Evolutionary conservation across 2,888 invertebrate species (phyloP).

Genomic region (Danaus chrysippus): DNA sequence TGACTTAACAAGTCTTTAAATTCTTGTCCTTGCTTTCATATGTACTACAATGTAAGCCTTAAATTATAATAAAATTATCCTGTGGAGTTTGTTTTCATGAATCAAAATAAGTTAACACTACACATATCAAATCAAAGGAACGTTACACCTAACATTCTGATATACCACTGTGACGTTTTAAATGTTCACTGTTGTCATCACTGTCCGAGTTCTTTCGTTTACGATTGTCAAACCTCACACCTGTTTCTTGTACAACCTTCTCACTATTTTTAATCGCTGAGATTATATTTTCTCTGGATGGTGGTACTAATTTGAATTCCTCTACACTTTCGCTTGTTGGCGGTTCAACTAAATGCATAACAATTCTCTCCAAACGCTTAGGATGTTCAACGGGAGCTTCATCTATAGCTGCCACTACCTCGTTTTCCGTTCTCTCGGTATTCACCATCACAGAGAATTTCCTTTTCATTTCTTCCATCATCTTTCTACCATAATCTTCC

Average conservation of each 20-base stretch:
- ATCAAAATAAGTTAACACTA: constrained; percentile 1
- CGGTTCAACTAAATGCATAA: constrained; percentile 81
- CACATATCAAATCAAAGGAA: constrained; percentile 7
- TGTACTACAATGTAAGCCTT: neutral
- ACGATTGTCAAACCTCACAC: constrained; percentile 64
- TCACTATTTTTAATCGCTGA: constrained; percentile 72
- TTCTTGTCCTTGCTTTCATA: neutral
- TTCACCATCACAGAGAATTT: constrained; percentile 86
- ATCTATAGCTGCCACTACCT: constrained; percentile 44
- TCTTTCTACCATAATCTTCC: constrained; percentile 85
- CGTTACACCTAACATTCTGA: constrained; percentile 22
- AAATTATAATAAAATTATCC: neutral
- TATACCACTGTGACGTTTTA: constrained; percentile 55
- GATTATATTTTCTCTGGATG: constrained; percentile 71
- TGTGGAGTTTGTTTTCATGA: neutral
- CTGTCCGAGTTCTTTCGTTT: constrained; percentile 60
- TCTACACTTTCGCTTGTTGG: constrained; percentile 55
- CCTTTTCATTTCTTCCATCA: constrained; percentile 88
- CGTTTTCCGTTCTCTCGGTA: constrained; percentile 61
- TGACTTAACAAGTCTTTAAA: constrained; percentile 9
- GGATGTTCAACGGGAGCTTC: constrained; percentile 83
- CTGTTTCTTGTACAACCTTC: constrained; percentile 66
- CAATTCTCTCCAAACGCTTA: constrained; percentile 83
- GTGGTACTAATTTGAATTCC: constrained; percentile 64
- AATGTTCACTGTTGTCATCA: constrained; percentile 50